Conservation (phyloP, 2,888 invertebrate species). For the Epistrophella euchroma region DNA sequence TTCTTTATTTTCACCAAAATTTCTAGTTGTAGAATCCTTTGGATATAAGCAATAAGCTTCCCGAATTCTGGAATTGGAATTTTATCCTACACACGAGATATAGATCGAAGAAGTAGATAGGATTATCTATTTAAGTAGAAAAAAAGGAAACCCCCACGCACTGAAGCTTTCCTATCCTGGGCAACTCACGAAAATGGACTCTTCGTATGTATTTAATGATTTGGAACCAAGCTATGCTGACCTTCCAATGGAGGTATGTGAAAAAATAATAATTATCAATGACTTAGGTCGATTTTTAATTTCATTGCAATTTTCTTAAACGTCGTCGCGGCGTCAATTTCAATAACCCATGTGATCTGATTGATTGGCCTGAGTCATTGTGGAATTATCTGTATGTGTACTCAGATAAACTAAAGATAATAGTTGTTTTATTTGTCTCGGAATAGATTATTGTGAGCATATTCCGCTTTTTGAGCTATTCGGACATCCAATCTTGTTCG, state of each 20-base stretch:
- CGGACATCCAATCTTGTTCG: constrained; percentile 88
- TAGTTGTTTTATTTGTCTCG: constrained; percentile 31
- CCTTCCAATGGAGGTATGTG: constrained; percentile 82
- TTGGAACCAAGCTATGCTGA: constrained; percentile 80
- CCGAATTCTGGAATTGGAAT: not conserved
- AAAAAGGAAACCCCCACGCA: constrained; percentile 44
- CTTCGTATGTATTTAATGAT: constrained; percentile 74
- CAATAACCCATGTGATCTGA: constrained; percentile 46
- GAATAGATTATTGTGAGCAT: constrained; percentile 87
- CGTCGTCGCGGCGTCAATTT: constrained; percentile 12
- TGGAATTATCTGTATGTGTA: not conserved
- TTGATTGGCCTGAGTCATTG: constrained; percentile 44
- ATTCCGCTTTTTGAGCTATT: constrained; percentile 87
- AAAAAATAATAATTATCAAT: constrained; percentile 9
- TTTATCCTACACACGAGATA: not conserved
- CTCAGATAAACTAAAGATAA: constrained; percentile 21
- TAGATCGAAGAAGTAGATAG: constrained; percentile 15
- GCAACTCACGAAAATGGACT: constrained; percentile 61
- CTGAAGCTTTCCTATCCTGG: constrained; percentile 25
- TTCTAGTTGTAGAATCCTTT: not conserved
- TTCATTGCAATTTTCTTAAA: not conserved
- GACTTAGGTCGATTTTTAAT: constrained; percentile 8
- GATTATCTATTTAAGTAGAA: not conserved
- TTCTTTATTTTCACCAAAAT: constrained; percentile 6
- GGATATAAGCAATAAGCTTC: not conserved